phyloP scores from a whole-genome alignment of 2,113 vertebrate genomes.

The Paedocypris sp. region DNA sequence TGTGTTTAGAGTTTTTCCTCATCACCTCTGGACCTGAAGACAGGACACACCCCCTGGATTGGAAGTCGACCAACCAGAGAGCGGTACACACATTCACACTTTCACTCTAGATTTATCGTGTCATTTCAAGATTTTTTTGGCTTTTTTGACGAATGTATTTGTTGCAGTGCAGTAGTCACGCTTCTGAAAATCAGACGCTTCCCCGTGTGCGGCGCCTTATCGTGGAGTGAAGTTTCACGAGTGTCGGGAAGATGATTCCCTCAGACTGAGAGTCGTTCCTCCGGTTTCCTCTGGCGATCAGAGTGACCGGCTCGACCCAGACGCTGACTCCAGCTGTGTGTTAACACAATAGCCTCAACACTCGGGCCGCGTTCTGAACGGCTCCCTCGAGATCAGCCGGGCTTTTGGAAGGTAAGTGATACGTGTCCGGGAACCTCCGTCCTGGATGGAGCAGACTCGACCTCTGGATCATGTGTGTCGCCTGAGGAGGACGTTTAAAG shows the following conservation, averaged over 20 bases:
- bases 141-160: no score
- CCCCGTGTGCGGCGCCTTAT: not conserved
- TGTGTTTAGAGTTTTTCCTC: no score
- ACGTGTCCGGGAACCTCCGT: constrained; percentile 37
- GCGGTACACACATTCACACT: no score
- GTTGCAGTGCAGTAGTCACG: constrained; percentile 13
- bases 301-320: constrained; percentile 6
- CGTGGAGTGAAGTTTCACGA: constrained; percentile 2
- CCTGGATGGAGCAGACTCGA: no score
- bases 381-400: constrained; percentile 18
- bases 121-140: no score
- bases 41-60: no score
- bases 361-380: constrained; percentile 19
- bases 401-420: constrained; percentile 35
- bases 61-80: no score
- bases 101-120: no score
- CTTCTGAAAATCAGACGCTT: not conserved
- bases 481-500: constrained; percentile 30
- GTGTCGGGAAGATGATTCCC: constrained; percentile 3
- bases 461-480: no score
- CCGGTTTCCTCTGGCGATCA: not conserved
- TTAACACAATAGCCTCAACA: constrained; percentile 34
- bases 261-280: not conserved
- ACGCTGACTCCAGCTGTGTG: constrained; percentile 22
- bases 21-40: no score